Conservation (phyloP, 1,140 invertebrate species). For the Zaprionus lachaisei region DNA sequence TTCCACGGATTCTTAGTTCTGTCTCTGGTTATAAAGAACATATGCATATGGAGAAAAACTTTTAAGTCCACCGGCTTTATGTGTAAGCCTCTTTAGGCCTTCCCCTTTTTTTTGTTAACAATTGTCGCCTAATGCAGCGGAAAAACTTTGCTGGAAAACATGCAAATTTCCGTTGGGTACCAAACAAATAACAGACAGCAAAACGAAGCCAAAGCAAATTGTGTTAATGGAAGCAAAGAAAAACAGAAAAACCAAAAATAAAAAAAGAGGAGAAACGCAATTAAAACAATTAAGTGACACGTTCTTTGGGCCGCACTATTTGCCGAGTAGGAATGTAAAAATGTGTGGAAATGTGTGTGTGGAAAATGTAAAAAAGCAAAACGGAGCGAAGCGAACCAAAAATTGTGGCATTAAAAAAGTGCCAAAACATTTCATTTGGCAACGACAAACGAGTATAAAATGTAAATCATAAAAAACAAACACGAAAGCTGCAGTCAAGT, state of each 20-base stretch:
- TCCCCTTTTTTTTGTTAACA: neutral
- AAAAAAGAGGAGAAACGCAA: conserved; percentile 49
- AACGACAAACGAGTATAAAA: conserved; percentile 55
- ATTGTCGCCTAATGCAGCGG: conserved; percentile 37
- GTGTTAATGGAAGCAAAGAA: conserved; percentile 66
- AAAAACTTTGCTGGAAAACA: conserved; percentile 44
- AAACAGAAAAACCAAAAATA: conserved; percentile 12
- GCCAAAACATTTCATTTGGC: conserved; percentile 67
- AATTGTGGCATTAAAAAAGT: conserved; percentile 62
- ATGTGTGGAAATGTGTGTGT: conserved; percentile 7
- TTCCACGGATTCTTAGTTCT: neutral
- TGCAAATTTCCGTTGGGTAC: conserved; percentile 52
- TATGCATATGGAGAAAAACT: neutral
- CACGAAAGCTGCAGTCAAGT: neutral
- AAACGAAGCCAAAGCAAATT: conserved; percentile 67
- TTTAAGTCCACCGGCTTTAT: neutral
- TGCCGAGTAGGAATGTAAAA: conserved; percentile 47
- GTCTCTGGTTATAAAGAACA: neutral
- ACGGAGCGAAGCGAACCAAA: conserved; percentile 18
- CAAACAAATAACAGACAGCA: conserved; percentile 63
- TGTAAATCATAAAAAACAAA: conserved; percentile 75
- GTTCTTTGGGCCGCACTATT: conserved; percentile 66
- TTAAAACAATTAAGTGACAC: conserved; percentile 75
- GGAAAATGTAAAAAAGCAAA: conserved; percentile 1
- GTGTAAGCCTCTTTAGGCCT: neutral